These are phyloP conservation scores for Elysia chlorotica DNA, from an alignment of 1,140 invertebrate species.

Conservation along the genomic window DNA sequence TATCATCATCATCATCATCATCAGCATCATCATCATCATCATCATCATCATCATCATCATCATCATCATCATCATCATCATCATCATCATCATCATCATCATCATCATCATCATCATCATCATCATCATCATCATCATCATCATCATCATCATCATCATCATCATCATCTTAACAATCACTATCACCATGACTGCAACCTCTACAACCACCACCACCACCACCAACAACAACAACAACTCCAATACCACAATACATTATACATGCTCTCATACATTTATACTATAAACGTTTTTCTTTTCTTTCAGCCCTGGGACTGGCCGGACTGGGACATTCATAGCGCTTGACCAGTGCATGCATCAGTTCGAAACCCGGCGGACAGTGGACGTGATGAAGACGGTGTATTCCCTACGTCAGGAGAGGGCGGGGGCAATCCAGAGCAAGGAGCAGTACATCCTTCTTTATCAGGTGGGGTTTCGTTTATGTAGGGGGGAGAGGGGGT, in stretches of 20 bases:
- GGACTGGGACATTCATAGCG: conserved; percentile 85
- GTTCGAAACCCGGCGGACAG: conserved; percentile 75
- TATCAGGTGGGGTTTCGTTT: conserved; percentile 68
- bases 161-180: too few relatives aligned
- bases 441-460: conserved; percentile 73
- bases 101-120: conserved; percentile 10
- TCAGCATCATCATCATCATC: too few relatives aligned
- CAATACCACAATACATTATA: too few relatives aligned
- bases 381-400: conserved; percentile 85
- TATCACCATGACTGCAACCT: too few relatives aligned
- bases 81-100: conserved; percentile 9
- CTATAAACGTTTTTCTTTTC: too few relatives aligned
- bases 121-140: conserved; percentile 5
- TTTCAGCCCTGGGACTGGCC: conserved; percentile 80
- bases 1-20: too few relatives aligned
- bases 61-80: conserved; percentile 5
- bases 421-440: conserved; percentile 85
- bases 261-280: too few relatives aligned
- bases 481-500: too few relatives aligned
- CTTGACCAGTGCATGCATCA: conserved; percentile 85
- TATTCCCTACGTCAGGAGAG: conserved; percentile 81
- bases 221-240: too few relatives aligned
- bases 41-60: conserved; percentile 6
- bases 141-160: neutral
- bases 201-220: too few relatives aligned